A percentile compares a stretch with the other conserved stretches of the same genome.
Evolutionary conservation across 2,797 vertebrate genomes (phyloP).

Genomic region (Aulostomus chinensis): DNA sequence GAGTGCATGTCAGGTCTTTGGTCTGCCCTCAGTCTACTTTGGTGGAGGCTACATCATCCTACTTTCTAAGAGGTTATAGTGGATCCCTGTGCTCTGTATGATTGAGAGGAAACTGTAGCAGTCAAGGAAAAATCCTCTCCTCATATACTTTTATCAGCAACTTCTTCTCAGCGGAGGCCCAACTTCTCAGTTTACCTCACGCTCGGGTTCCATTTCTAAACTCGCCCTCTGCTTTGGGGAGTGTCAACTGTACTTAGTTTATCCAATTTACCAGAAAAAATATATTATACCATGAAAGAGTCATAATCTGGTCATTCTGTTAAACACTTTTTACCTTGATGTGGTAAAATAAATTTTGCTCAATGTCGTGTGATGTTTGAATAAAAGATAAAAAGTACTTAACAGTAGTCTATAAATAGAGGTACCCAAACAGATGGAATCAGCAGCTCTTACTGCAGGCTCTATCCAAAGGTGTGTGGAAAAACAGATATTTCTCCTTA

Average conservation of each 20-base stretch:
- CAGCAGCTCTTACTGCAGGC: constrained; percentile 41
- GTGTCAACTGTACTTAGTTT: constrained; percentile 15
- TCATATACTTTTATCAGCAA: constrained; percentile 46
- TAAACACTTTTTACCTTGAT: constrained; percentile 2
- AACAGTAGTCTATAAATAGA: constrained; percentile 50
- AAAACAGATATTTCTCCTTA: constrained; percentile 19
- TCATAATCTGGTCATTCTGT: constrained; percentile 12
- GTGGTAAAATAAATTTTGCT: constrained; percentile 22
- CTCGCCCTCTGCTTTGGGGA: constrained; percentile 13
- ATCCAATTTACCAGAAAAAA: constrained; percentile 21
- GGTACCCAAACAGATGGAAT: constrained; percentile 35
- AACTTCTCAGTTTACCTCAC: constrained; percentile 33
- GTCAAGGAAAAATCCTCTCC: constrained; percentile 17
- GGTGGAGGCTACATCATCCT: constrained; percentile 50
- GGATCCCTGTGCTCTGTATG: constrained; percentile 12
- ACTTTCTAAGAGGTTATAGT: constrained; percentile 46
- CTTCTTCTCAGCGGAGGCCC: constrained; percentile 48
- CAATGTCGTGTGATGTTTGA: constrained; percentile 39
- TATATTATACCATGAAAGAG: constrained; percentile 4
- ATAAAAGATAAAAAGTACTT: constrained; percentile 46
- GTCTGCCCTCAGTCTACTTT: constrained; percentile 59
- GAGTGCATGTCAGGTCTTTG: constrained; percentile 76
- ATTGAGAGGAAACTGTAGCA: constrained; percentile 26
- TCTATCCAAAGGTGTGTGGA: constrained; percentile 39
- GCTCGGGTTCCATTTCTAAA: constrained; percentile 10